Evolutionary conservation across 1,140 invertebrate genomes (phyloP), one percentile per base, ranked within the genome.

Genomic region (Drosophila ercepeae): DNA sequence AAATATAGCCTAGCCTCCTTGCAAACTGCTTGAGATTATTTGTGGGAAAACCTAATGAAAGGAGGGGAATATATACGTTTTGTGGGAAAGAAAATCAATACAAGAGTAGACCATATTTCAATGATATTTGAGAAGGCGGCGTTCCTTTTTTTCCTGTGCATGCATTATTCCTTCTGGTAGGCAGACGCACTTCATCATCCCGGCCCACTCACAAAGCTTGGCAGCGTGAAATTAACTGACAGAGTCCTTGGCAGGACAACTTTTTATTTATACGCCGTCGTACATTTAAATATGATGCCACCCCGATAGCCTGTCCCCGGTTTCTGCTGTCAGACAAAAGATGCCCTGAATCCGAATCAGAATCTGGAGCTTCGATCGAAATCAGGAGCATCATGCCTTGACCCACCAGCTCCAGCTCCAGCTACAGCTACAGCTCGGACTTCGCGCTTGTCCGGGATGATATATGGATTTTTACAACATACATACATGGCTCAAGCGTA

Each of bases 161-260:
- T 21, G 23, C 29, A 51, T 39, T 65, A 41, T 55, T 32, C 51
- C 61, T 44, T 36, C 48, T 50, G 52, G 42, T 39, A 44, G 42
- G 50, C 60, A 74, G 58, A 63, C 78, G 64, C 81, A 86, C 83
- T 86, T 78, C 74, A 86, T 86, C 82, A 89, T 86, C 60, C 73
- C 60, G 74, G 54, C 72, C 76, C 63, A 70, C 68, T 88, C 72
- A 81, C 82, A 52, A 54, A 75, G 70, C 64, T 83, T 82, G 82
- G 82, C 82, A 86, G 77, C 82, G 78, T 86, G 82, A 86, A 86
- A 86, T 86, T 86, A 86, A 86, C 78, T 86, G 82, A 75, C 82
- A 86, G 69, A 74, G 68, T 77, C 60, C 68, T 53, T 53, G 59
- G 73, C 49, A 67, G 81, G 51, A 59, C 63, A 70, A 71, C 78